A percentile compares a stretch with the other conserved stretches of the same genome.
These are phyloP conservation scores for Bombyx huttoni DNA, from an alignment of 2,888 invertebrate genomes.

Conservation along the genomic window DNA sequence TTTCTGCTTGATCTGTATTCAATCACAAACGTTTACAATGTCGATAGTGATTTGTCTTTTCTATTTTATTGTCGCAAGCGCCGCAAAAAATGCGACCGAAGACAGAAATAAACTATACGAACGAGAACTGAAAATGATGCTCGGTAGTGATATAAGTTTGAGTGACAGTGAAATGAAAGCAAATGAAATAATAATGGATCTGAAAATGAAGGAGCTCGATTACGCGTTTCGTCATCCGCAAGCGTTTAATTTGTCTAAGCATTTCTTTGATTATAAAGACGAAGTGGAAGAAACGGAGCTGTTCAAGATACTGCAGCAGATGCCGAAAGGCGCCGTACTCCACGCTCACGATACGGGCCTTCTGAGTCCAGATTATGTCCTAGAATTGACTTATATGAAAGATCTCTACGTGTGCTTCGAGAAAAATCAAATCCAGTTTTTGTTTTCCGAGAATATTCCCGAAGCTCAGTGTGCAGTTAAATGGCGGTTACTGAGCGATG, in stretches of 20 bases:
- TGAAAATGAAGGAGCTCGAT: constrained; percentile 64
- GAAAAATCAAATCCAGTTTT: constrained; percentile 24
- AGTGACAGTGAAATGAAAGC: constrained; percentile 64
- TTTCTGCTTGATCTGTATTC: not conserved
- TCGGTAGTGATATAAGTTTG: constrained; percentile 68
- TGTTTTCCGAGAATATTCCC: constrained; percentile 36
- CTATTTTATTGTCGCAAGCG: not conserved
- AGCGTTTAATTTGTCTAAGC: constrained; percentile 74
- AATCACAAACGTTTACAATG: constrained; percentile 16
- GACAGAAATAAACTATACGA: constrained; percentile 56
- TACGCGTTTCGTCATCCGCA: constrained; percentile 56
- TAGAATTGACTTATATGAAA: constrained; percentile 75
- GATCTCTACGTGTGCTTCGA: constrained; percentile 71
- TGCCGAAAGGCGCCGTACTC: constrained; percentile 84
- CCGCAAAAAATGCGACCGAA: constrained; percentile 12
- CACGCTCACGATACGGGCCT: constrained; percentile 79
- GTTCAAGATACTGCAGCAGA: constrained; percentile 73
- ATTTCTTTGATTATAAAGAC: constrained; percentile 76
- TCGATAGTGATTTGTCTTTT: constrained; percentile 11
- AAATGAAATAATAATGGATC: constrained; percentile 72
- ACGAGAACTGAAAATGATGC: constrained; percentile 51
- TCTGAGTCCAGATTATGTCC: constrained; percentile 72
- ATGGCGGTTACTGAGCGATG: constrained; percentile 68
- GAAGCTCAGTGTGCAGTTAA: constrained; percentile 21
- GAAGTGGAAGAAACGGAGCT: constrained; percentile 74